Base-by-base conservation (phyloP, 2,888 invertebrate species). In the Asteroscopus sphinx region DNA sequence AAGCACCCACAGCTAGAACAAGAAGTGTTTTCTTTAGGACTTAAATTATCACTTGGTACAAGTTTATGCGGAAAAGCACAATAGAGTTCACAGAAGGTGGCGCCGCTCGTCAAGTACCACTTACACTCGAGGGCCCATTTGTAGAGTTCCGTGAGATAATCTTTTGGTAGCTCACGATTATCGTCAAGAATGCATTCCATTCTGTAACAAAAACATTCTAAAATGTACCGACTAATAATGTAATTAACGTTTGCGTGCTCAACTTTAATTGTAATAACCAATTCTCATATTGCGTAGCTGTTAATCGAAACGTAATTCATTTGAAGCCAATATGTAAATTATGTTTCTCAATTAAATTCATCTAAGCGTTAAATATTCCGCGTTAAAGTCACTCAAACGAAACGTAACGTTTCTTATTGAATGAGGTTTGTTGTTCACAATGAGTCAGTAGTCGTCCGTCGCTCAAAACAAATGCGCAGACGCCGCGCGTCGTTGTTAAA, bases 71-170 rank as follows among this genome's bases (percentile, higher is more conserved):
- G 58, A 68, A 77, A 73, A 79, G 72, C 63, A 79, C 61, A 81
- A 79, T 61, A 75, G 58, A 65, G 73, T 72, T 72, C 73, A 70
- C 70, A 68, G 64, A 55, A 68, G 51, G 54, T 61, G 44, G 53
- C 59, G 60, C 48, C 48, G 52, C 65, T 67, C 51, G 57, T 65
- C 64, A 60, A 72, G 74, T 66, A 62, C 51, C 82, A 95, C 96
- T 96, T 94, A 96, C 97, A 97, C 94, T 97, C 97, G 57, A 97
- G 92, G 15, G 97, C 96, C 97, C 97, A 97, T 92, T 96, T 96
- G 87, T 96, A 96, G 56, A 97, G 95, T 86, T 97, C 96, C 64
- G 95, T 95, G 65, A 96, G 94, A 85, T 97, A 96, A 83, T 96
- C 92, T 42, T 94, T 90, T n/a, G 96, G 96, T 67, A 97, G 90